Evolutionary conservation across 2,888 invertebrate genomes (phyloP).

Genomic region (Phasia obesa): DNA sequence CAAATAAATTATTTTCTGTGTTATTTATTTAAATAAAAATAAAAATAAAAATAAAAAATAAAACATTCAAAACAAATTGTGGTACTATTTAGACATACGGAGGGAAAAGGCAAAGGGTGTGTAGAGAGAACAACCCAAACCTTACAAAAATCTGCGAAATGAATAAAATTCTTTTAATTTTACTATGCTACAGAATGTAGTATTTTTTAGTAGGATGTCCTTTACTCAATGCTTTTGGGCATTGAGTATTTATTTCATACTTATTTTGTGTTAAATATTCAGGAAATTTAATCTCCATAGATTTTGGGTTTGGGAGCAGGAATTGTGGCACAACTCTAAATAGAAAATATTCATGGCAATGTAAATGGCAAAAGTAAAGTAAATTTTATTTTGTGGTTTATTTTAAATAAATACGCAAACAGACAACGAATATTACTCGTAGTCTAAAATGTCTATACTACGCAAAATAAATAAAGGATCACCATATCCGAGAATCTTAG

Average conservation of each 20-base stretch:
- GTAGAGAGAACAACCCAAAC: conserved; percentile 8
- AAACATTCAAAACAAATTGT: conserved; percentile 29
- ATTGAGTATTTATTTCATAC: conserved; percentile 31
- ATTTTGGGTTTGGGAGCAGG: conserved; percentile 31
- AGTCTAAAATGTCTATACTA: neutral
- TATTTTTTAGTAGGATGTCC: conserved; percentile 20
- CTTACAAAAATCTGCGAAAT: conserved; percentile 6
- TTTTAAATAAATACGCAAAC: conserved; percentile 26
- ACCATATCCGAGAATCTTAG: neutral
- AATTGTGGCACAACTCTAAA: conserved; percentile 18
- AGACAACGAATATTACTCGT: neutral
- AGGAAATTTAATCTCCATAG: conserved; percentile 64
- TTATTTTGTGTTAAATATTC: conserved; percentile 44
- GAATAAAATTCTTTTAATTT: conserved; percentile 48
- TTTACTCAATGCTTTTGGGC: conserved; percentile 1
- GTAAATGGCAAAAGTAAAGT: conserved; percentile 37
- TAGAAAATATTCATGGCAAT: neutral
- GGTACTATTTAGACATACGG: conserved; percentile 2
- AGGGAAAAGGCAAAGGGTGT: neutral
- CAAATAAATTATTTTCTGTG: conserved; percentile 33
- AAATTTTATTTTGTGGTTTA: conserved; percentile 58
- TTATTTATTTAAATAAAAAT: conserved; percentile 5
- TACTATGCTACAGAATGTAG: neutral
- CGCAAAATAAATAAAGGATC: neutral
- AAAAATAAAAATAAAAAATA: neutral